Base-by-base conservation (phyloP, 2,113 vertebrate species). In the Pteronura brasiliensis region DNA sequence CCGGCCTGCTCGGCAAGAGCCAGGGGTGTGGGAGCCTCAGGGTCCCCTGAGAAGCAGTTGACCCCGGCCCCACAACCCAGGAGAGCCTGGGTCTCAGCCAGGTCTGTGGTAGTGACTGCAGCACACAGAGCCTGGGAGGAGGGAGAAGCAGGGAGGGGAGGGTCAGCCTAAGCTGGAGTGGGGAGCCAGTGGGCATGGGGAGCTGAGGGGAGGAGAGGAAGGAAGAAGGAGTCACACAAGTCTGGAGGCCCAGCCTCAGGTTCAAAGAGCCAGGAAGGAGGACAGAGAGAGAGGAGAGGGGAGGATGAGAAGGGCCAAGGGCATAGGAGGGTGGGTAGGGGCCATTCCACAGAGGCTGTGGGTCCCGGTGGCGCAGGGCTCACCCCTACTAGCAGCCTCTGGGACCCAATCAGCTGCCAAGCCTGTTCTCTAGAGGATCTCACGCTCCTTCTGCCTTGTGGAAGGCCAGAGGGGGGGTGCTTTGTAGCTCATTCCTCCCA, bases 1-100 rank as follows among this genome's bases (percentile, higher is more conserved):
- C 99, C 98, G 1, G 99, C 99, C 93, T 98, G 97, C 71, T 98
- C 97, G 0, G 99, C 99, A 93, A 99, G 98, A 65, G 98, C 98
- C 27, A 99, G 89, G 12, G 99, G 99, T 0, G 98, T 98, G 0
- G 99, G 99, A 89, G 98, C 98, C 65, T 89, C 98, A 1, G 99
- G 98, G 97, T 99, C 98, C 52, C 99, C 99, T 0, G 99, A 99
- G 92, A 98, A 98, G 97, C 99, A 99, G 98, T 97, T 99, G 61
- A 99, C 99, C 83, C 99, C 99, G 0, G 99, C 99, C 23, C 99
- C 99, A 0, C 99, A 99, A 98, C 99, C 99, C 74, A 99, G 98
- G 93, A 99, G 99, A 0, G 99, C 99, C 67, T 99, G 98, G 0
- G 99, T 99, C 99, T 99, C 99, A 1, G 99, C 99, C 97, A 99